Conservation (phyloP, 35 echinoderm and acorn worm genomes). For the Nesometra sesokonis region DNA sequence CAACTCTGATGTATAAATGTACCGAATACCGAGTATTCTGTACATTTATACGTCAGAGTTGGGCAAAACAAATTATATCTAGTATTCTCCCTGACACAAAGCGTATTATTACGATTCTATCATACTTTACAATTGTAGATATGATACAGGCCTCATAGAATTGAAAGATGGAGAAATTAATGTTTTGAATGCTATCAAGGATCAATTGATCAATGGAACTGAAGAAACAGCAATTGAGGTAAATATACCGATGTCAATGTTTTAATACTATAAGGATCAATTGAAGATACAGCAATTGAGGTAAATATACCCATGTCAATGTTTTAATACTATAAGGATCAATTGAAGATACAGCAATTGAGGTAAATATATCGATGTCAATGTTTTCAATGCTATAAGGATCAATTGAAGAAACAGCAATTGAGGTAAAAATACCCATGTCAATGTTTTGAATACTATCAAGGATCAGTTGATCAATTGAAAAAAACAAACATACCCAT, state of each 20-base stretch:
- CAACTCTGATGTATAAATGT: no score
- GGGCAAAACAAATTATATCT: no score
- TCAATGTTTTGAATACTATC: no score
- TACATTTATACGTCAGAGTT: no score
- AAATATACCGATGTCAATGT: background rate
- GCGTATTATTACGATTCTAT: no score
- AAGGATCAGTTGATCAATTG: background rate
- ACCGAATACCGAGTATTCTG: no score
- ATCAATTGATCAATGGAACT: background rate
- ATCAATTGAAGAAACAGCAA: background rate
- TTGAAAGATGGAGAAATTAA: background rate
- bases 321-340: no score
- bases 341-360: background rate
- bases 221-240: background rate
- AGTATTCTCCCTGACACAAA: no score
- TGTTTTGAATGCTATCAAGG: background rate
- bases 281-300: background rate
- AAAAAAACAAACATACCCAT: background rate
- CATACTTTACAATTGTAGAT: background rate
- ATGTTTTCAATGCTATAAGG: no score
- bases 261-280: no score
- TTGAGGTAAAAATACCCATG: background rate
- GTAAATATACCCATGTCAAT: background rate
- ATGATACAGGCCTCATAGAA: background rate
- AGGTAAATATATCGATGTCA: background rate